Percentiles rank a stretch among this genome's conserved stretches.
Conservation (phyloP, 64 coral and sea anemone genomes). For the Catalaphyllia jardinei region DNA sequence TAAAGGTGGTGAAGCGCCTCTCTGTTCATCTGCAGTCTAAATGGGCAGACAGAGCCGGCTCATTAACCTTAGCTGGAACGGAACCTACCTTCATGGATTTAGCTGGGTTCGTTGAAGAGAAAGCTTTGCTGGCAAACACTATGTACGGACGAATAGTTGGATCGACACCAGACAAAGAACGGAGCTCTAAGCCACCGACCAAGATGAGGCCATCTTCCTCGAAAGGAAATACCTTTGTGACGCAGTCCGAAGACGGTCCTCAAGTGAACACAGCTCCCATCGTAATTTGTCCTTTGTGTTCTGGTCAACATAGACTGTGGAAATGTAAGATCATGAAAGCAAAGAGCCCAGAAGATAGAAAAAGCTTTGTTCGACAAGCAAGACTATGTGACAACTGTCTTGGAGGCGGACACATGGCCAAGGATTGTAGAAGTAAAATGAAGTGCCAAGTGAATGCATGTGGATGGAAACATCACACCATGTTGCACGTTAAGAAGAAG, state of each 20-base stretch:
- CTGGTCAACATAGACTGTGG: constrained; percentile 25
- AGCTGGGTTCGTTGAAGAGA: constrained; percentile 11
- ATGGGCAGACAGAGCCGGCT: not conserved
- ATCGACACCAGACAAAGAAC: constrained; percentile 7
- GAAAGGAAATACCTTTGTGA: too few relatives aligned
- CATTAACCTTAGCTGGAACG: not conserved
- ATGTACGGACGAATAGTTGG: constrained; percentile 25
- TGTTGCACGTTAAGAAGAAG: constrained; percentile 13
- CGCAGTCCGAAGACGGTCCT: too few relatives aligned
- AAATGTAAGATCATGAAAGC: too few relatives aligned
- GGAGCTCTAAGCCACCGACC: not conserved
- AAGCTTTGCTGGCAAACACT: constrained; percentile 41
- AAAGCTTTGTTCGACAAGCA: constrained; percentile 33
- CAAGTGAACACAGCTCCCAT: too few relatives aligned
- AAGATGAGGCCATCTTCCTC: not conserved
- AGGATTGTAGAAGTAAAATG: constrained; percentile 53
- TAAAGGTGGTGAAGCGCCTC: constrained; percentile 25
- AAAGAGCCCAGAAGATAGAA: constrained; percentile 43
- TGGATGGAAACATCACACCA: constrained; percentile 57
- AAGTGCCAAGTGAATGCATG: constrained; percentile 49
- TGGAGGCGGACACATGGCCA: constrained; percentile 30
- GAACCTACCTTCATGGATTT: constrained; percentile 25
- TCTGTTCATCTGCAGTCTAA: constrained; percentile 9
- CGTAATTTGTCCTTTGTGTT: constrained; percentile 21
- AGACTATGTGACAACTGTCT: constrained; percentile 51